Base-by-base conservation (phyloP, 2,888 invertebrate genomes). In the Caprella mutica region DNA sequence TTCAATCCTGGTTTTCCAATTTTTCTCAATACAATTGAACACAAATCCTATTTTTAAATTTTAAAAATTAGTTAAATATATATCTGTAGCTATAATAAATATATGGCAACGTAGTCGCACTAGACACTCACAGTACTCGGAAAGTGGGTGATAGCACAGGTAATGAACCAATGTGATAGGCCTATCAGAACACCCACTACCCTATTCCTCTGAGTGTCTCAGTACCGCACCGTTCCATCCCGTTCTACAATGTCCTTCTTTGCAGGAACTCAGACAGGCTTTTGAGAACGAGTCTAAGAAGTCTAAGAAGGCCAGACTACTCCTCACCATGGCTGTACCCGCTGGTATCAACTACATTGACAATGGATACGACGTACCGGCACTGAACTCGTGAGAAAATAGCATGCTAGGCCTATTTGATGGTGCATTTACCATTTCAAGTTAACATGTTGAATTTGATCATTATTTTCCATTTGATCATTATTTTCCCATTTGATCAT, bases 291-390 rank as follows among this genome's bases (percentile, higher is more conserved):
- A 94, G 71, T 80, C 86, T 0, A 79, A 81, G 65, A 85, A 88
- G 74, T 87, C 88, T 3, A 88, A 88, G 65, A 80, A 86, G 68
- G 77, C 85, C 0, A 75, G 84, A 64, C 78, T 93, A 30, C 75
- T 93, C 52, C 75, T 94, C 19, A 89, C 93, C 5, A 90, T 93
- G 84, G 93, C 93, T 12, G 89, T 93, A 29, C 92, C 92, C 0
- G 92, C 92, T 2, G 92, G 92, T 23, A 85, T 88, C 67, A 89
- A 92, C 71, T 90, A 91, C 70, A 86, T 93, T 66, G 85, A 90
- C 70, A 89, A 91, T 71, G 93, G 93, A 64, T 94, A 90, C 71
- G 92, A 94, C 69, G 80, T 94, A 56, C 84, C 85, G 61, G 84
- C 84, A 68, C 75, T 94, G 56, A 87, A 88, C 72, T 84, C 83